Evolutionary conservation across 2,888 invertebrate genomes (phyloP), one percentile per base, ranked within the genome.

Genomic region (Criorhina ranunculi): DNA sequence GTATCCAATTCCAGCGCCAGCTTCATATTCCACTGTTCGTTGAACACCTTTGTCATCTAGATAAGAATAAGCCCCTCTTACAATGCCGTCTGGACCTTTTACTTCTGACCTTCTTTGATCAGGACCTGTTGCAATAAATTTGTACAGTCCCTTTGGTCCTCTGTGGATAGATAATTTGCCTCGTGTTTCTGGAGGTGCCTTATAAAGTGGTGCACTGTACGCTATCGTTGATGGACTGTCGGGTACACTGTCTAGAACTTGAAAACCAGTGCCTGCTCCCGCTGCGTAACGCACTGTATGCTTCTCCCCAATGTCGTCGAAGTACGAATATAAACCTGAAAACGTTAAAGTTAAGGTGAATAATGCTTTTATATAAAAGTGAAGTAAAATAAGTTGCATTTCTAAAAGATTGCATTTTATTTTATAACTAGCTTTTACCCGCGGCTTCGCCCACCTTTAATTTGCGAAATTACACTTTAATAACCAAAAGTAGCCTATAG

Each of bases 1-100:
- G 89, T 96, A 96, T 0, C 96, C 96, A 55, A 96, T 96, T 85
- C 92, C 95, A 0, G 96, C 95, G 0, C 96, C 96, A 0, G 96
- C 96, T 87, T 91, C 95, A 90, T 96, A 96, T 90, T 96, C 95
- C 0, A 96, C 96, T 0, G 96, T 95, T 86, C 94, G 94, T 90
- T 96, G 95, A 29, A 95, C 94, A 0, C 96, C 96, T 91, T 96
- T 95, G 88, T 96, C 96, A 87, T 96, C 96, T 15, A 96, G 91
- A 89, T 95, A 96, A 0, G 96, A 95, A 92, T 96, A 96, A 0
- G 95, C 95, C 35, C 96, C 96, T 86, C 95, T 92, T 1, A 96
- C 95, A 86, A 96, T 93, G 12, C 95, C 95, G 70, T 94, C 93
- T 0, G 95, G 93, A 86, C 95, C 95, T 85, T 95, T 95, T 86